phyloP scores from a whole-genome alignment of 1,140 invertebrate species.

The Ceratina japonica region DNA sequence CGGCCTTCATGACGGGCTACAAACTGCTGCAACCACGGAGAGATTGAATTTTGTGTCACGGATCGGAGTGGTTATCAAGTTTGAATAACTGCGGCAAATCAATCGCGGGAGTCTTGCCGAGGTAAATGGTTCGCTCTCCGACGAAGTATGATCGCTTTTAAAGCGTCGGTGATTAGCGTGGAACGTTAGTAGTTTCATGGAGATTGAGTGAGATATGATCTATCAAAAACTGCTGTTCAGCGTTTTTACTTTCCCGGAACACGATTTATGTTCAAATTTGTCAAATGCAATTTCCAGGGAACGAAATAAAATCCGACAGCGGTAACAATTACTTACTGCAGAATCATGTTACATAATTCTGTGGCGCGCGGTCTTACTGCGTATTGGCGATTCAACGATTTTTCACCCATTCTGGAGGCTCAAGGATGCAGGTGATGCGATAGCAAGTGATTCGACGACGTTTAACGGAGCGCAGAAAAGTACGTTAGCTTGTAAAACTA shows the following conservation, averaged over 20 bases:
- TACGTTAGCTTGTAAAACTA: conserved; percentile 55
- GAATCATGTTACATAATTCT: too few relatives aligned
- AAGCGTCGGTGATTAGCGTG: conserved; percentile 12
- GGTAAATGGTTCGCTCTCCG: background rate
- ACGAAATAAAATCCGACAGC: background rate
- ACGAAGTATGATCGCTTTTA: conserved; percentile 1
- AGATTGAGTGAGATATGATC: background rate
- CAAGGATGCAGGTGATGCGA: conserved; percentile 56
- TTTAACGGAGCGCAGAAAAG: conserved; percentile 59
- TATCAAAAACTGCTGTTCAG: background rate
- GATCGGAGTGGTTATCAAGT: background rate
- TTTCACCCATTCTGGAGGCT: background rate
- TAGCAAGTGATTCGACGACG: conserved; percentile 57
- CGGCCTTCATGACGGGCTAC: conserved; percentile 10
- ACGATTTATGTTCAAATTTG: too few relatives aligned
- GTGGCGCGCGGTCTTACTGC: too few relatives aligned
- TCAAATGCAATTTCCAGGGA: background rate
- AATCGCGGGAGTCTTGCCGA: background rate
- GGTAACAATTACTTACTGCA: too few relatives aligned
- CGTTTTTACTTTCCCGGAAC: too few relatives aligned
- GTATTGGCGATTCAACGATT: background rate
- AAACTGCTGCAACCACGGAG: background rate
- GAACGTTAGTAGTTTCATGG: background rate
- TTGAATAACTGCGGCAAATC: conserved; percentile 29
- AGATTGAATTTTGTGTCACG: conserved; percentile 17